phyloP scores from a whole-genome alignment of 2,888 invertebrate genomes.

The Hydriomena furcata region DNA sequence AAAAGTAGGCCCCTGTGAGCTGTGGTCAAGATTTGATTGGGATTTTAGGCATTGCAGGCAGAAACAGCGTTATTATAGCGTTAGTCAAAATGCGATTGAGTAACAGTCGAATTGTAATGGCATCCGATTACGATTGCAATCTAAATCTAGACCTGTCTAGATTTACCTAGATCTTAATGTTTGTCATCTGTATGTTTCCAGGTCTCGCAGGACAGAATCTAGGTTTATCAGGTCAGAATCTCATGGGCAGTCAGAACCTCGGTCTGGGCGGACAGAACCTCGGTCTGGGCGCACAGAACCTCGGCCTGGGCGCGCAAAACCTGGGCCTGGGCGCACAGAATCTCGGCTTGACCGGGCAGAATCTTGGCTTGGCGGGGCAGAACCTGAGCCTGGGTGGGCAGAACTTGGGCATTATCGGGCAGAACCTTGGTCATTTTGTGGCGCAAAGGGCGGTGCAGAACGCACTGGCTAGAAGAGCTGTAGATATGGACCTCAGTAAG shows the following conservation, averaged over 20 bases:
- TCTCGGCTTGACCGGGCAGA: constrained; percentile 52
- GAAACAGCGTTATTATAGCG: too few relatives aligned
- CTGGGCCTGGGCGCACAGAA: constrained; percentile 51
- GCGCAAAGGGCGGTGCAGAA: constrained; percentile 74
- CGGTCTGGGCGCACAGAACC: constrained; percentile 50
- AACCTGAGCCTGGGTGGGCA: constrained; percentile 55
- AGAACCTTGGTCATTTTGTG: constrained; percentile 64
- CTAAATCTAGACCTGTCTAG: too few relatives aligned
- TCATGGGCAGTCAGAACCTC: constrained; percentile 56
- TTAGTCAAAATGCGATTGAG: too few relatives aligned
- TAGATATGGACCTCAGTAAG: constrained; percentile 57
- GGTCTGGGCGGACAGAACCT: constrained; percentile 51
- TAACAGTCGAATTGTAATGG: too few relatives aligned
- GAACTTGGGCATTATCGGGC: constrained; percentile 64
- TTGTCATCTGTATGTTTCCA: constrained; percentile 37
- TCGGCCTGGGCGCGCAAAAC: constrained; percentile 53
- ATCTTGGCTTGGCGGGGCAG: constrained; percentile 51
- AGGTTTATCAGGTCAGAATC: constrained; percentile 54
- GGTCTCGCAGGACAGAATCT: constrained; percentile 62
- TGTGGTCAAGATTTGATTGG: too few relatives aligned
- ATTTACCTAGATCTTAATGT: too few relatives aligned
- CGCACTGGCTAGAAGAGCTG: constrained; percentile 65
- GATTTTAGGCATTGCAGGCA: too few relatives aligned
- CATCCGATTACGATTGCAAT: too few relatives aligned
- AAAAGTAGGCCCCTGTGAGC: too few relatives aligned